These are phyloP conservation scores for Catocala sponsa DNA, from an alignment of 2,888 invertebrate genomes.

Conservation along the genomic window DNA sequence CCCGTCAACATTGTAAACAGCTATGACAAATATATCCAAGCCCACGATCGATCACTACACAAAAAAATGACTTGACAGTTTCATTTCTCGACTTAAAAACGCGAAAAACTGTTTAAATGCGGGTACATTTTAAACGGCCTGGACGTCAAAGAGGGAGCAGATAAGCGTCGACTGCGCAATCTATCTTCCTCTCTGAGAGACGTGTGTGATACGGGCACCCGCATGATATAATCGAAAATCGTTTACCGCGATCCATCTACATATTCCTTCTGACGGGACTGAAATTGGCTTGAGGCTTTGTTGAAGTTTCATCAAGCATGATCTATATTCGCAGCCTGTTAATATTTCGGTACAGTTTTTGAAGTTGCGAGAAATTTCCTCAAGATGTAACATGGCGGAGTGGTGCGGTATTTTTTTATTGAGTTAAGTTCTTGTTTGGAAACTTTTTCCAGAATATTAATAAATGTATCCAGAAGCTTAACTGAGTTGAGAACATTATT, in stretches of 20 bases:
- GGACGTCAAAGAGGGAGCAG: conserved; percentile 67
- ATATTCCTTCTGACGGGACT: conserved; percentile 66
- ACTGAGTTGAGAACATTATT: no score
- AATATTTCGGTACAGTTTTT: conserved; percentile 11
- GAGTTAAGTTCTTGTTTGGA: no score
- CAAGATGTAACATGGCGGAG: neutral
- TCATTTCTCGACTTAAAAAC: conserved; percentile 43
- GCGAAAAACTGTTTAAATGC: conserved; percentile 53
- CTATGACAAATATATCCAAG: neutral
- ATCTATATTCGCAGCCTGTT: conserved; percentile 19
- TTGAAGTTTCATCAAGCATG: conserved; percentile 55
- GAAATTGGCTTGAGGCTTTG: conserved; percentile 68
- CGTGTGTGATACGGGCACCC: conserved; percentile 71
- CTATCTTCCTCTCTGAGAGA: conserved; percentile 76
- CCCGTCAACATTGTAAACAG: no score
- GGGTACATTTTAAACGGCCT: conserved; percentile 67
- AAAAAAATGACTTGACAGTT: conserved; percentile 21
- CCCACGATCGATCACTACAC: conserved; percentile 8
- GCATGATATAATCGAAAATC: conserved; percentile 77
- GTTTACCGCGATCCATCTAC: conserved; percentile 72
- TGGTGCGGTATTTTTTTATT: neutral
- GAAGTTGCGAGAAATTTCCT: conserved; percentile 1
- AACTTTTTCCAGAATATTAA: no score
- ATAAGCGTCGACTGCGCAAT: conserved; percentile 74
- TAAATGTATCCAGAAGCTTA: no score